These are phyloP conservation scores for Coregonus clupeaformis DNA, from an alignment of 2,113 vertebrate species.

Conservation along the genomic window DNA sequence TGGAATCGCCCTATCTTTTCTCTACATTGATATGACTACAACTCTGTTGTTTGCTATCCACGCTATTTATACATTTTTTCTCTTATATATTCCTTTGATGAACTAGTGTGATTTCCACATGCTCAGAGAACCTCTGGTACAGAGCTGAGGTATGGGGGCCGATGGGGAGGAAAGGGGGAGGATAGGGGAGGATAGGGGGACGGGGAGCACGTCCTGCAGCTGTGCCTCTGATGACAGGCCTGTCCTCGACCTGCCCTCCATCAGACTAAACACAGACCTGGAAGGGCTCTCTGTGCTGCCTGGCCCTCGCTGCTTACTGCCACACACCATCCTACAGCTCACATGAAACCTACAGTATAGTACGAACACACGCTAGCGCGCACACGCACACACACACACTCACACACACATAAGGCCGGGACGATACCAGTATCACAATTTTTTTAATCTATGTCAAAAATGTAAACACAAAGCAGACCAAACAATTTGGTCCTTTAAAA, in stretches of 20 bases:
- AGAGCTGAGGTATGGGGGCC: neutral
- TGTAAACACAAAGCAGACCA: no score
- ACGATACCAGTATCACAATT: neutral
- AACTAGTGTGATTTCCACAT: conserved; percentile 54
- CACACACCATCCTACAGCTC: neutral
- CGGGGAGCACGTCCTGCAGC: conserved; percentile 64
- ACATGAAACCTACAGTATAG: no score
- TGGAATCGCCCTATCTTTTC: neutral
- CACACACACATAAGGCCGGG: neutral
- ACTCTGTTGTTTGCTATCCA: neutral
- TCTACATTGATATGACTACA: conserved; percentile 30
- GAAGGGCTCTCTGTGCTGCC: conserved; percentile 25
- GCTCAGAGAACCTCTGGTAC: conserved; percentile 42
- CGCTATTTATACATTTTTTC: neutral
- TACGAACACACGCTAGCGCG: neutral
- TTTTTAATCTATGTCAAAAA: no score
- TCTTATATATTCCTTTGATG: neutral
- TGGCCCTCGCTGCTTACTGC: conserved; percentile 31
- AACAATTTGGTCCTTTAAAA: no score
- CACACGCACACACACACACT: neutral
- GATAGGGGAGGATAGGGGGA: conserved; percentile 29
- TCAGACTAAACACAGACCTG: conserved; percentile 53
- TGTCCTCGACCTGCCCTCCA: conserved; percentile 52
- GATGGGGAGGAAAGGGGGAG: conserved; percentile 29
- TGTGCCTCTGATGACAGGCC: conserved; percentile 62